phyloP scores from a whole-genome alignment of 2,888 invertebrate genomes.

The Euspilapteryx auroguttella region DNA sequence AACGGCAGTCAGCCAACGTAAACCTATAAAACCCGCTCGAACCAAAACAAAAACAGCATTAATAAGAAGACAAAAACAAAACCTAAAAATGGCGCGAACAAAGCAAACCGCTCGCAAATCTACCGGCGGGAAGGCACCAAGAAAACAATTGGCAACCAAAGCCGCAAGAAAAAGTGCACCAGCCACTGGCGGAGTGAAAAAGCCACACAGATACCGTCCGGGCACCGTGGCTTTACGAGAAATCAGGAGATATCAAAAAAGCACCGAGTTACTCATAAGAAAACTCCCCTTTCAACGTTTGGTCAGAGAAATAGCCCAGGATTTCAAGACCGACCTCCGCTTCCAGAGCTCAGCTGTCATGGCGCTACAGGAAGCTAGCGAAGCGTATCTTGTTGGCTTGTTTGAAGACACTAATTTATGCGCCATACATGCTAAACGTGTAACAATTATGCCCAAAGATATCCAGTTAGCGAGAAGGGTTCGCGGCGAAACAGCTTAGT shows the following conservation, averaged over 20 bases:
- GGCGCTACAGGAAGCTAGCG: slow-evolving; percentile 65
- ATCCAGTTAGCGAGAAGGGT: no score
- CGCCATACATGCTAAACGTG: no score
- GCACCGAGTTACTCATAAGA: slow-evolving; percentile 70
- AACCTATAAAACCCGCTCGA: no score
- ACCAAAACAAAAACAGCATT: no score
- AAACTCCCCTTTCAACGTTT: slow-evolving; percentile 74
- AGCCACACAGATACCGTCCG: slow-evolving; percentile 71
- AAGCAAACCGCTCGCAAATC: no score
- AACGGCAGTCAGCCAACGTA: no score
- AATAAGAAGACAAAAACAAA: no score
- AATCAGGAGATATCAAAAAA: slow-evolving; percentile 73
- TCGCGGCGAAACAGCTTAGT: no score
- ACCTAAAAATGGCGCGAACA: no score
- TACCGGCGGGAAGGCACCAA: slow-evolving; percentile 73
- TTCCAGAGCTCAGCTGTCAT: slow-evolving; percentile 71
- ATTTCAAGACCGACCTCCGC: no score
- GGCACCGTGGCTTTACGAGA: slow-evolving; percentile 72
- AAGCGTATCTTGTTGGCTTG: slow-evolving; percentile 67
- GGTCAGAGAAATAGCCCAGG: slow-evolving; percentile 74
- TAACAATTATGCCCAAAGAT: no score
- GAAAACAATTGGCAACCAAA: slow-evolving; percentile 72
- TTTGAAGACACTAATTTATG: slow-evolving; percentile 80
- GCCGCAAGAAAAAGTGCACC: slow-evolving; percentile 73
- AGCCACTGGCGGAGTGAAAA: slow-evolving; percentile 73